Base-by-base conservation (phyloP, 2,888 invertebrate species). In the Hypercompe scribonia region DNA sequence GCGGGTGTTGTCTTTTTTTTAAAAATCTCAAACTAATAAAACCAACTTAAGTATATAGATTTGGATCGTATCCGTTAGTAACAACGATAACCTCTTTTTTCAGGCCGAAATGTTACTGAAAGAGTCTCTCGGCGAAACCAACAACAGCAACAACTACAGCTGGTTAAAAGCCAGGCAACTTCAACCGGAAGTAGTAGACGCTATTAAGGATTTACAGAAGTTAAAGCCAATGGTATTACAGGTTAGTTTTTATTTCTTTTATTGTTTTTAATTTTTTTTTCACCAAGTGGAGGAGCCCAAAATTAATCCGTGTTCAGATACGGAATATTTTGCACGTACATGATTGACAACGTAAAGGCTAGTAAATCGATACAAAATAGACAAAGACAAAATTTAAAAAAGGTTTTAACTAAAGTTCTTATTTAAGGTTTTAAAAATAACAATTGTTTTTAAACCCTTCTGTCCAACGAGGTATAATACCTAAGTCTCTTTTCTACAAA, bases 101-200 rank as follows among this genome's bases (percentile, higher is more conserved):
- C 54, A 92, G 92, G 84, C 86, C 31, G 90, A 89, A 75, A 84
- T 84, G 1, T 70, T 91, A 13, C 68, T 92, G 3, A 88, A 82
- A 71, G 84, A 87, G 7, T 81, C 87, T 34, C 5, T 81, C 8
- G 75, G 81, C 0, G 90, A 91, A 58, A 72, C 78, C 5, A 83
- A 72, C 0, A 87, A 90, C 79, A 72, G 78, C 5, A 83, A 72
- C 0, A 87, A 90, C 79, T 92, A 92, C 74, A 79, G 87, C 39
- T 92, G 92, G 92, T 73, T 92, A 15, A 84, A 84, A 31, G 84
- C 91, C 0, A 85, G 78, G 58, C 77, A 79, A 21, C 36, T 84
- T 1, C 87, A 80, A 15, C 74, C 65, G 1, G 78, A 81, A 1
- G 69, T 68, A 0, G 68, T 68, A 0, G 75, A 79, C 5, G 66